These are phyloP conservation scores for Volucella inflata DNA, from an alignment of 2,888 invertebrate species.

Conservation along the genomic window DNA sequence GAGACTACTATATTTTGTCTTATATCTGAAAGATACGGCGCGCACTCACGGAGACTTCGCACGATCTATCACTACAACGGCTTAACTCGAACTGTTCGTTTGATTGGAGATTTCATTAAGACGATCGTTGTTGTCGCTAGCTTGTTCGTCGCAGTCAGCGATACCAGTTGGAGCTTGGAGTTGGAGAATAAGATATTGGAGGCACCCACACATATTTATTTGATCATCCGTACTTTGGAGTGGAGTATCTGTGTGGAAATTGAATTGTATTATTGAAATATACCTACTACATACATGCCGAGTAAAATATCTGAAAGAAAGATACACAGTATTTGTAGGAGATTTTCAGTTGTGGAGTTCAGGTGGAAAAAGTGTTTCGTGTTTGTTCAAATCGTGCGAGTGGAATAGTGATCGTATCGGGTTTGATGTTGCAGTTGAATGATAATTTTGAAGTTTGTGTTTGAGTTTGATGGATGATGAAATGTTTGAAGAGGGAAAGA, in stretches of 20 bases:
- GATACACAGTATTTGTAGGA: not conserved
- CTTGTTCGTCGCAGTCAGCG: constrained; percentile 14
- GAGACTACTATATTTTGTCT: constrained; percentile 18
- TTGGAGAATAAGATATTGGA: constrained; percentile 34
- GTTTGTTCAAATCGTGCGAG: constrained; percentile 45
- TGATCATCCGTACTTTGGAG: not conserved
- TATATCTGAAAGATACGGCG: constrained; percentile 69
- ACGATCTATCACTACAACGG: constrained; percentile 71
- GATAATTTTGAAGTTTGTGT: constrained; percentile 18
- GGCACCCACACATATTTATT: constrained; percentile 33
- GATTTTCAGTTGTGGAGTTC: constrained; percentile 26
- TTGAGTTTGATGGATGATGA: not conserved
- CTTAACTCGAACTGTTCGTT: constrained; percentile 65
- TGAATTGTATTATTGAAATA: constrained; percentile 34
- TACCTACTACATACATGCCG: not conserved
- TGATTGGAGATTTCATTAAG: constrained; percentile 66
- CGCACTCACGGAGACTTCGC: constrained; percentile 55
- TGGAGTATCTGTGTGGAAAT: constrained; percentile 12
- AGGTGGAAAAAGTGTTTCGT: constrained; percentile 61
- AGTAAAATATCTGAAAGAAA: not conserved
- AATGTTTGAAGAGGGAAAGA: not conserved
- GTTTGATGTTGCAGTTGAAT: constrained; percentile 38
- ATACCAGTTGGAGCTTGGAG: not conserved
- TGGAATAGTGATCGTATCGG: constrained; percentile 33
- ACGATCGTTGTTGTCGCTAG: constrained; percentile 38